Percentiles rank a stretch among this genome's conserved stretches.
Evolutionary conservation across 2,113 vertebrate species (phyloP).

Genomic region (Tachycineta bicolor): DNA sequence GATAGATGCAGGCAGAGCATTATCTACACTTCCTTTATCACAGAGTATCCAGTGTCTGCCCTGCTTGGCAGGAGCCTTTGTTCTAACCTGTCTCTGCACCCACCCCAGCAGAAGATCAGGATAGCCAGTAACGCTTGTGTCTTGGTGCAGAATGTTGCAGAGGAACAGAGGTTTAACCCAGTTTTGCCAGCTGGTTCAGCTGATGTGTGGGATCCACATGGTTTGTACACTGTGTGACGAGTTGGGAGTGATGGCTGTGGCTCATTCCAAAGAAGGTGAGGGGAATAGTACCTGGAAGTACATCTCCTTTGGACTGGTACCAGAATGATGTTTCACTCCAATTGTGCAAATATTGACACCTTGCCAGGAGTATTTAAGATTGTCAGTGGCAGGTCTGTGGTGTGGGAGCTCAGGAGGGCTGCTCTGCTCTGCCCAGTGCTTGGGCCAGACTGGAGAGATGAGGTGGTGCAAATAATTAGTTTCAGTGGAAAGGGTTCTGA

Average conservation of each 20-base stretch:
- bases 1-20: neutral
- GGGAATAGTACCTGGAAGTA: neutral
- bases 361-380: neutral
- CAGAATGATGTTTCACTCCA: neutral
- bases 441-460: too few species aligned
- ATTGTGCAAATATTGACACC: neutral
- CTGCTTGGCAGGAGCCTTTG: neutral
- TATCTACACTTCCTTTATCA: accelerated
- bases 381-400: too few species aligned
- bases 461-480: neutral
- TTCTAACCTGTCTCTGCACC: neutral
- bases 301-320: neutral
- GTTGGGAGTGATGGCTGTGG: neutral
- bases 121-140: neutral
- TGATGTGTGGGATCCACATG: neutral
- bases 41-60: neutral
- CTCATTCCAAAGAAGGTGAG: neutral
- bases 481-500: neutral
- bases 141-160: neutral
- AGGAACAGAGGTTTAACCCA: neutral
- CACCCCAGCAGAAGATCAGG: neutral
- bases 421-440: neutral
- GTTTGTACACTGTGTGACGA: accelerated
- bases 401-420: neutral
- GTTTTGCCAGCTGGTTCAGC: neutral